Conservation (phyloP, 2,113 vertebrate genomes). For the Bucco capensis region DNA sequence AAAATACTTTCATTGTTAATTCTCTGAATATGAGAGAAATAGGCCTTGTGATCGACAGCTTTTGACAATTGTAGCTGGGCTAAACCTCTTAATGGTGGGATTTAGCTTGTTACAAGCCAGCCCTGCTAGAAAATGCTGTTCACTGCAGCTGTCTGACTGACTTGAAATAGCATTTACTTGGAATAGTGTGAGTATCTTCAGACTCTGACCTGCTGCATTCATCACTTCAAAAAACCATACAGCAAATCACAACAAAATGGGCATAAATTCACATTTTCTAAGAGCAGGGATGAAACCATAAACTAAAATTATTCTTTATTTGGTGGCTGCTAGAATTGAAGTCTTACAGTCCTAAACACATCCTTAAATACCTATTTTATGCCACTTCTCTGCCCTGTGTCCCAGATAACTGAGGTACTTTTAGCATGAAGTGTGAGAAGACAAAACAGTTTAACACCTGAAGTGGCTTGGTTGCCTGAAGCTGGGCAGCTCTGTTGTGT, state of each 20-base stretch:
- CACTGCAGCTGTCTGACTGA: not conserved
- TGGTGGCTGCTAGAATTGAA: not conserved
- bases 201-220: not conserved
- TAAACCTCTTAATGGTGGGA: not conserved
- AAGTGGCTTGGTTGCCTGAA: not conserved
- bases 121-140: not conserved
- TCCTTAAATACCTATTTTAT: not conserved
- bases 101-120: not conserved
- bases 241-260: not conserved
- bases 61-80: constrained; percentile 3
- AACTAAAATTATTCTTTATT: not conserved
- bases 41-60: not conserved
- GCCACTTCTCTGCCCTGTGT: not conserved
- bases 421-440: not conserved
- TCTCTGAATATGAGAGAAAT: not conserved
- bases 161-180: not conserved
- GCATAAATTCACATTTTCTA: not conserved
- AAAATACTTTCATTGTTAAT: constrained; percentile 44
- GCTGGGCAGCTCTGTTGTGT: fast-evolving
- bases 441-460: not conserved
- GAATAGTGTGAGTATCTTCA: not conserved
- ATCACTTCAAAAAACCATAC: not conserved
- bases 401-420: not conserved
- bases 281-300: not conserved
- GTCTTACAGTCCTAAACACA: not conserved